These are phyloP conservation scores for Hydropsyche tenuis DNA, from an alignment of 1,140 invertebrate genomes.

Conservation along the genomic window DNA sequence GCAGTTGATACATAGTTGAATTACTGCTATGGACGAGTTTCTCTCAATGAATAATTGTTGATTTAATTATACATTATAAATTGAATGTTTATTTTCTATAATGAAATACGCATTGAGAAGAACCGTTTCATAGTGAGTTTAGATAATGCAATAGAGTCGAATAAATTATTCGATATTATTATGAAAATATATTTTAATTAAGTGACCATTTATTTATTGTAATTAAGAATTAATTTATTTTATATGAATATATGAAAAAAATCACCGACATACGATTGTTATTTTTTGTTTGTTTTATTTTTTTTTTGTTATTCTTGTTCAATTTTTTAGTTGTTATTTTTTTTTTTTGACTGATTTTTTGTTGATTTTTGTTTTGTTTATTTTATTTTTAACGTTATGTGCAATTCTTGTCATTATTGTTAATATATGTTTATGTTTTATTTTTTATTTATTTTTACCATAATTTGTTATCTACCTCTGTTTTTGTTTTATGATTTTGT, in stretches of 20 bases:
- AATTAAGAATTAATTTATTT: slow-evolving; percentile 8
- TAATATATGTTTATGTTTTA: slow-evolving; percentile 11
- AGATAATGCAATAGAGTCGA: not conserved
- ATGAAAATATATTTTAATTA: no score
- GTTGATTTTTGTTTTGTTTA: slow-evolving; percentile 12
- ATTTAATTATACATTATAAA: no score
- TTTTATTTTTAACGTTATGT: slow-evolving; percentile 8
- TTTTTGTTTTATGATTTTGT: not conserved
- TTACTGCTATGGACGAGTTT: no score
- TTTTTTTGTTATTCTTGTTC: slow-evolving; percentile 16
- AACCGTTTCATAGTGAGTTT: not conserved
- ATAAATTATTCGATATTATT: not conserved
- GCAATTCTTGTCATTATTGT: slow-evolving; percentile 31
- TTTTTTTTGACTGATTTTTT: slow-evolving; percentile 26
- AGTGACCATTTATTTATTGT: not conserved
- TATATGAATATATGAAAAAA: not conserved
- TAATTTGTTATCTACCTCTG: slow-evolving; percentile 4
- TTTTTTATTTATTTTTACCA: slow-evolving; percentile 27
- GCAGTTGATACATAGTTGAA: no score
- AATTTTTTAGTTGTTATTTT: slow-evolving; percentile 4
- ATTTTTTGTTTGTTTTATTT: slow-evolving; percentile 6
- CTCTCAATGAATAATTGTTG: no score
- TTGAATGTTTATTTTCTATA: no score
- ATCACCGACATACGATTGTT: not conserved
- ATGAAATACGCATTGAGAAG: no score